Evolutionary conservation across 1,140 invertebrate species (phyloP).

Genomic region (Geopemphigus sp.): DNA sequence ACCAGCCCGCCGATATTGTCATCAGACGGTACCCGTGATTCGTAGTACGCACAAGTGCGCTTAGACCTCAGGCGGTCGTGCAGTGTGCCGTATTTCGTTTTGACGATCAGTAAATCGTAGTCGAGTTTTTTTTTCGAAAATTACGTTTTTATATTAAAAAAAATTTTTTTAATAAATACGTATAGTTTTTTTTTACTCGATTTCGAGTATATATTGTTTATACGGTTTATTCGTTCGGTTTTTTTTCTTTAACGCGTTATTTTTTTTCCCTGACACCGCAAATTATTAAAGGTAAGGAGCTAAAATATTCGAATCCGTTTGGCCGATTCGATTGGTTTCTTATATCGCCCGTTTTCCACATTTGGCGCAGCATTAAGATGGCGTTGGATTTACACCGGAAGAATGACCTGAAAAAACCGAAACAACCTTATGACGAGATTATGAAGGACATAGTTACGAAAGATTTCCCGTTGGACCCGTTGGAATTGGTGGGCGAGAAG

Average conservation of each 20-base stretch:
- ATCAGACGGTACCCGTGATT: neutral
- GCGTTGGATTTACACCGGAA: slow-evolving; percentile 50
- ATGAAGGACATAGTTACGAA: slow-evolving; percentile 47
- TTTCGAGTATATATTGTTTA: neutral
- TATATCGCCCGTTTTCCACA: too few species aligned
- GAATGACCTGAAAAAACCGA: slow-evolving; percentile 22
- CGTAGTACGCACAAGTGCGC: slow-evolving; percentile 44
- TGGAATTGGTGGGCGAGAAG: slow-evolving; percentile 47
- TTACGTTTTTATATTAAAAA: too few species aligned
- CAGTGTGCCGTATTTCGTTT: slow-evolving; percentile 24
- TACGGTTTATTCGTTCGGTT: neutral
- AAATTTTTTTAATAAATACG: too few species aligned
- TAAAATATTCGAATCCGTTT: too few species aligned
- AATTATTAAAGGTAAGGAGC: neutral
- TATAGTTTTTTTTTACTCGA: slow-evolving; percentile 40
- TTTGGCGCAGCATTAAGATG: slow-evolving; percentile 39
- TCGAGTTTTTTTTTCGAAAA: slow-evolving; percentile 40
- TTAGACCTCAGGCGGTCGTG: slow-evolving; percentile 14
- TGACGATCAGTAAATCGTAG: slow-evolving; percentile 14
- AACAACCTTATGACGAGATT: slow-evolving; percentile 36
- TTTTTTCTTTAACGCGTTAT: neutral
- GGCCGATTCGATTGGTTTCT: too few species aligned
- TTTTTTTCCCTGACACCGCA: neutral
- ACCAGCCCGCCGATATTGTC: neutral
- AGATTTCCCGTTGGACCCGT: slow-evolving; percentile 49